Conservation (phyloP, 2,888 invertebrate genomes). For the Hecatera dysodea region DNA sequence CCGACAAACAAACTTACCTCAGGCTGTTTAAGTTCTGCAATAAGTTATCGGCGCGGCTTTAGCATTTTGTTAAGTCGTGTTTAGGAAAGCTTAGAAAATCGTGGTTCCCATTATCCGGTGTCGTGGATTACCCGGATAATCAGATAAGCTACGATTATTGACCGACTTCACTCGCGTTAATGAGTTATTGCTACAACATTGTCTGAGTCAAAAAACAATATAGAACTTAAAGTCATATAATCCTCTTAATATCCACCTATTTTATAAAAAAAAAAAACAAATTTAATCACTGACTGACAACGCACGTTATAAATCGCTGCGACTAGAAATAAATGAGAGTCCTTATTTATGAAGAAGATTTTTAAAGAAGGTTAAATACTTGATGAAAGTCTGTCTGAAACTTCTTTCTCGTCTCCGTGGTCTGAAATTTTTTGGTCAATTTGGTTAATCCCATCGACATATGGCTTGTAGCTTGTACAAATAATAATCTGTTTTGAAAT, state of each 20-base stretch:
- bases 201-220: not conserved
- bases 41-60: not conserved
- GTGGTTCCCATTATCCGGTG: not conserved
- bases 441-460: not conserved
- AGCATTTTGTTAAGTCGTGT: too few species aligned
- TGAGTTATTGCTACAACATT: not conserved
- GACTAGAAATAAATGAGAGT: not conserved
- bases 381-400: not conserved
- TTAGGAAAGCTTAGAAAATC: slow-evolving; percentile 2
- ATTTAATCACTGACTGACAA: not conserved
- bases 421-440: too few species aligned
- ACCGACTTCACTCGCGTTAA: too few species aligned
- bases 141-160: slow-evolving; percentile 4
- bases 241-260: too few species aligned
- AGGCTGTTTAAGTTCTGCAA: not conserved
- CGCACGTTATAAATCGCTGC: not conserved
- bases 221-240: not conserved
- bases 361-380: not conserved
- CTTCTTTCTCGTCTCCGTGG: not conserved
- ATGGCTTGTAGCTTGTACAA: not conserved
- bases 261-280: not conserved
- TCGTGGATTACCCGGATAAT: not conserved
- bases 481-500: slow-evolving; percentile 1
- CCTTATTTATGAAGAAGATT: not conserved
- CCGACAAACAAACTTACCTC: not conserved